Conservation (phyloP, 1,140 invertebrate species). For the Popillia japonica region DNA sequence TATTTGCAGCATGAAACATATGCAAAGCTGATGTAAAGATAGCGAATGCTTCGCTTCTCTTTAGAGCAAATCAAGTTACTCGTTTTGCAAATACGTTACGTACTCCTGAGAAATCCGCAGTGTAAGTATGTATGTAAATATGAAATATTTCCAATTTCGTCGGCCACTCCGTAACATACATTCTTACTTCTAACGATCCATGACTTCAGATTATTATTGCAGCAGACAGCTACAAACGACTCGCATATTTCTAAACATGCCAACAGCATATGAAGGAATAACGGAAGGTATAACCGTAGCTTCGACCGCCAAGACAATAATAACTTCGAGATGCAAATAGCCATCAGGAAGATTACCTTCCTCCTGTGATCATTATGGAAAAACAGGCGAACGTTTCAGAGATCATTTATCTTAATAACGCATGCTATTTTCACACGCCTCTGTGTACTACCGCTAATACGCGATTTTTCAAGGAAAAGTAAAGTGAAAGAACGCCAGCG, state of each 20-base stretch:
- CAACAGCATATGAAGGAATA: background rate
- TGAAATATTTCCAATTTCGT: background rate
- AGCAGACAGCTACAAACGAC: conserved; percentile 46
- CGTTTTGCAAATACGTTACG: conserved; percentile 1
- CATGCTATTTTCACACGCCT: conserved; percentile 5
- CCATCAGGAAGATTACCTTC: conserved; percentile 39
- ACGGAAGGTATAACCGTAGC: background rate
- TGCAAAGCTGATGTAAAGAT: too few relatives aligned
- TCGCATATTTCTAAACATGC: conserved; percentile 2
- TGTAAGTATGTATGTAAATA: conserved; percentile 31
- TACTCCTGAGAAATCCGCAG: conserved; percentile 16
- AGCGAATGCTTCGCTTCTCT: too few relatives aligned
- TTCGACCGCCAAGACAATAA: conserved; percentile 36
- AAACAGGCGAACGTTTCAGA: background rate
- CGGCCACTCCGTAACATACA: background rate
- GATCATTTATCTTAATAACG: conserved; percentile 6
- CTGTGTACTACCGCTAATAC: background rate
- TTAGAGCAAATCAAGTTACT: background rate
- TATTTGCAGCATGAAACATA: too few relatives aligned
- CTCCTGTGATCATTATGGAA: background rate
- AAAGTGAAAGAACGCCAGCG: conserved; percentile 23
- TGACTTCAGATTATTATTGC: conserved; percentile 43
- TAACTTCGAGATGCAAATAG: conserved; percentile 43
- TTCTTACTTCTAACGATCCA: conserved; percentile 39
- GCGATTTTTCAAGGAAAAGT: conserved; percentile 16